Evolutionary conservation across 2,113 vertebrate genomes (phyloP).

Genomic region (Dermatemys mawii): DNA sequence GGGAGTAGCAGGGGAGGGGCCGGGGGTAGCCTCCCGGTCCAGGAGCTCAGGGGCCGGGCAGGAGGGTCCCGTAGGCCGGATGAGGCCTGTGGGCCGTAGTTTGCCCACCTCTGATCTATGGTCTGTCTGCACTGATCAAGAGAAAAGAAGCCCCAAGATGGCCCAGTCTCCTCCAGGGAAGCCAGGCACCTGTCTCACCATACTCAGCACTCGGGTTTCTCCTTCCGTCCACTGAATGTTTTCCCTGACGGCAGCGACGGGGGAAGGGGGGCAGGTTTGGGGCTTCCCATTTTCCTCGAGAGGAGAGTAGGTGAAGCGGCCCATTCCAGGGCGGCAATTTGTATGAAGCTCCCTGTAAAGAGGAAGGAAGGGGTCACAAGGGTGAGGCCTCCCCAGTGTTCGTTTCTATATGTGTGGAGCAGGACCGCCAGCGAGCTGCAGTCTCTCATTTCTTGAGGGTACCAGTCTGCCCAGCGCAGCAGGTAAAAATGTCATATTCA

Average conservation of each 20-base stretch:
- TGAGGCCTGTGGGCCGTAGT: too few relatives aligned
- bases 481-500: neutral
- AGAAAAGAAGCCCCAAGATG: neutral
- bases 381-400: too few relatives aligned
- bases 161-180: neutral
- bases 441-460: neutral
- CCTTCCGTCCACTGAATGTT: constrained; percentile 45
- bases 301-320: neutral
- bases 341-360: neutral
- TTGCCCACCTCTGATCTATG: too few relatives aligned
- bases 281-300: neutral
- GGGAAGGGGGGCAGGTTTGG: neutral
- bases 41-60: too few relatives aligned
- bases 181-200: neutral
- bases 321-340: neutral
- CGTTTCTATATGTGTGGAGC: too few relatives aligned
- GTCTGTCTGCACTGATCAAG: neutral
- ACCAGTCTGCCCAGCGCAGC: neutral
- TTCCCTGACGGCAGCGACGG: neutral
- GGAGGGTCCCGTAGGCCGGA: too few relatives aligned
- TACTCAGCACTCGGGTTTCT: constrained; percentile 53
- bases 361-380: neutral
- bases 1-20: too few relatives aligned
- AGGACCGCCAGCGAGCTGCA: too few relatives aligned
- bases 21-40: too few relatives aligned